A percentile compares a stretch with the other conserved stretches of the same genome.
phyloP scores from a whole-genome alignment of 2,888 invertebrate species.

The Polia nebulosa region DNA sequence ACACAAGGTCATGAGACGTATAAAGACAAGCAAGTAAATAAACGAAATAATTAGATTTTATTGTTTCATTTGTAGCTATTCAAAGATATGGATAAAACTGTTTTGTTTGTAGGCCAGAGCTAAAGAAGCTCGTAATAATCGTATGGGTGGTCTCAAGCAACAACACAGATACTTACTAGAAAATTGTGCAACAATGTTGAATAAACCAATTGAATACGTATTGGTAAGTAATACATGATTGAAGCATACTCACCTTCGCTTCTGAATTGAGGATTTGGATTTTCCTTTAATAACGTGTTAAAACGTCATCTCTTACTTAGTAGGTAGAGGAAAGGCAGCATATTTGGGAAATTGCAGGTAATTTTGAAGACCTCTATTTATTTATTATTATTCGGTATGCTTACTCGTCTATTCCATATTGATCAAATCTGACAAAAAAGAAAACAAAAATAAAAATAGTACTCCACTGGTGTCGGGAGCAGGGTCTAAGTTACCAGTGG shows the following conservation, averaged over 20 bases:
- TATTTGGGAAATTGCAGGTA: too few species aligned
- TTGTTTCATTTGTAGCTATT: slow-evolving; percentile 82
- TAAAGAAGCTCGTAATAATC: slow-evolving; percentile 91
- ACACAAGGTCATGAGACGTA: slow-evolving; percentile 85
- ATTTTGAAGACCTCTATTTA: too few species aligned
- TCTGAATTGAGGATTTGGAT: neutral
- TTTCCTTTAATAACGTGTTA: neutral
- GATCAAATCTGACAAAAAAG: too few species aligned
- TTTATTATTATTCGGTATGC: too few species aligned
- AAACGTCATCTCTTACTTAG: neutral
- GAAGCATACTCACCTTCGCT: slow-evolving; percentile 72
- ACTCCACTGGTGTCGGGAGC: too few species aligned
- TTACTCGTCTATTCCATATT: too few species aligned
- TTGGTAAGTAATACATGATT: slow-evolving; percentile 88
- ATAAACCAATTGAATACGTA: slow-evolving; percentile 89
- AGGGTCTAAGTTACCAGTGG: too few species aligned
- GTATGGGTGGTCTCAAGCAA: slow-evolving; percentile 84
- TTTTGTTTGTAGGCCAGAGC: slow-evolving; percentile 90
- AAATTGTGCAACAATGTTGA: slow-evolving; percentile 90
- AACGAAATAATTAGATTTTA: slow-evolving; percentile 64
- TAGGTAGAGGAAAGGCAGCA: too few species aligned
- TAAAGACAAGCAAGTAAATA: slow-evolving; percentile 89
- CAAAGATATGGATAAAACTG: slow-evolving; percentile 75
- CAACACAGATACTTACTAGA: slow-evolving; percentile 93
- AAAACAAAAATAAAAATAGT: too few species aligned